Evolutionary conservation across 2,797 vertebrate genomes (phyloP).

Genomic region (Parauchenoglanis punctatus): DNA sequence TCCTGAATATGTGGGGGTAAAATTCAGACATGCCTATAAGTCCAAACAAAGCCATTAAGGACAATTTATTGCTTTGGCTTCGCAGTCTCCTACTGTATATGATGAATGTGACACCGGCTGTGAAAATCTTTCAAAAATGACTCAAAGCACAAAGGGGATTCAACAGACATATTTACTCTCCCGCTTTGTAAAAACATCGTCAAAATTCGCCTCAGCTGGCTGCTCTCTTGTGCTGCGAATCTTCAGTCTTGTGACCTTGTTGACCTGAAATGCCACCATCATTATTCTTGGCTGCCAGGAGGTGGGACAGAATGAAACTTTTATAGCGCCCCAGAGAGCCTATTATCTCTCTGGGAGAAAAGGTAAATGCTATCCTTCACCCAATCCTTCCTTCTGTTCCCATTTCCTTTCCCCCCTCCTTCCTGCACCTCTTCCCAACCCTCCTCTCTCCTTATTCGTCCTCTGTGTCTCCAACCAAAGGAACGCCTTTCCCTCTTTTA

Average conservation of each 20-base stretch:
- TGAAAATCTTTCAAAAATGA: conserved; percentile 36
- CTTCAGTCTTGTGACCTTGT: conserved; percentile 55
- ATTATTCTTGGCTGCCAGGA: conserved; percentile 61
- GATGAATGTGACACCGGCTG: conserved; percentile 23
- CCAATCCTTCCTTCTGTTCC: conserved; percentile 48
- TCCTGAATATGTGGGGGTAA: not conserved
- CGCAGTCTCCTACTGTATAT: conserved; percentile 22
- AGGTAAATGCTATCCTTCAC: conserved; percentile 64
- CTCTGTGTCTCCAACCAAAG: conserved; percentile 12
- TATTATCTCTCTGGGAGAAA: conserved; percentile 63
- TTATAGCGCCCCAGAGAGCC: conserved; percentile 62
- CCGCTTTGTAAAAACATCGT: conserved; percentile 50
- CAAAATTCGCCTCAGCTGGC: conserved; percentile 49
- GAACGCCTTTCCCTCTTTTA: conserved; percentile 9
- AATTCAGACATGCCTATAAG: not conserved
- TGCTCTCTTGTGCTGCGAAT: conserved; percentile 48
- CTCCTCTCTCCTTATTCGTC: conserved; percentile 4
- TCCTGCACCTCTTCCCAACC: conserved; percentile 11
- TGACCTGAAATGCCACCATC: conserved; percentile 53
- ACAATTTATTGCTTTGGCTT: conserved; percentile 18
- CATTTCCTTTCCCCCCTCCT: conserved; percentile 23
- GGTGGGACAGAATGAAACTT: conserved; percentile 62
- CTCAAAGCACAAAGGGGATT: conserved; percentile 45
- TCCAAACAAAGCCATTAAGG: conserved; percentile 23
- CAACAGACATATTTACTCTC: conserved; percentile 46